Base-by-base conservation (phyloP, 2,888 invertebrate species). In the Rhagium mordax region DNA sequence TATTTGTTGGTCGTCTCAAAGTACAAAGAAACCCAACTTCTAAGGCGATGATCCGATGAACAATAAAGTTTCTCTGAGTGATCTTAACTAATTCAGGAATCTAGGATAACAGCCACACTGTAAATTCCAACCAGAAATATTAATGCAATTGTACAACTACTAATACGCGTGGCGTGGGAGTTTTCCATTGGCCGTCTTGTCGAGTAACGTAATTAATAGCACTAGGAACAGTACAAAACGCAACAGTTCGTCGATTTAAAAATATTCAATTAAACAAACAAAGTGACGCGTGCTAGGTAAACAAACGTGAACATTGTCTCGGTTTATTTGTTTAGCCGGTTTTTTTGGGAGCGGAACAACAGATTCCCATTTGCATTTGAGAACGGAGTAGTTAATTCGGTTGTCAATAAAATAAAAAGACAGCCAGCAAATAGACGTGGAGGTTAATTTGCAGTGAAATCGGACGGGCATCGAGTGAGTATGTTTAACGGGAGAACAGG, bases 371-470 rank as follows among this genome's bases (percentile, higher is more conserved):
- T 55, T 55, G 55, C 55, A 55, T 66, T 41, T 24, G 66, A 55
- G 47, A 20, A 27, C 55, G 5, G 66, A 66, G 66, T 41, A 55
- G 66, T 51, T 66, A 66, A 66, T 66, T 66, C 55, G 18, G 66
- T 66, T 55, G 66, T 66, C 66, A 55, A 33, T 66, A 21, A 21
- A 55, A 55, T 51, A 55, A 66, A 66, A 66, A 66, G 66, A 55
- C 53, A 41, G 20, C 20, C 66, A 53, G 66, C 65, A 24, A 55
- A 53, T 18, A 16, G 65, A 33, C 47, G 55, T 47, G 27, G 18
- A 66, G 66, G 66, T 66, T 66, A 66, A 66, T 66, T 53, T 66
- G 65, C 66, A 41, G 66, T 20, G 55, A 55, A 65, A 65, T 65
- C 29, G 51, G n/a, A 29, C 49, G 18, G 49, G 65, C 29, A 24